Conservation (phyloP, 2,113 vertebrate genomes). For the Scophthalmus maximus region DNA sequence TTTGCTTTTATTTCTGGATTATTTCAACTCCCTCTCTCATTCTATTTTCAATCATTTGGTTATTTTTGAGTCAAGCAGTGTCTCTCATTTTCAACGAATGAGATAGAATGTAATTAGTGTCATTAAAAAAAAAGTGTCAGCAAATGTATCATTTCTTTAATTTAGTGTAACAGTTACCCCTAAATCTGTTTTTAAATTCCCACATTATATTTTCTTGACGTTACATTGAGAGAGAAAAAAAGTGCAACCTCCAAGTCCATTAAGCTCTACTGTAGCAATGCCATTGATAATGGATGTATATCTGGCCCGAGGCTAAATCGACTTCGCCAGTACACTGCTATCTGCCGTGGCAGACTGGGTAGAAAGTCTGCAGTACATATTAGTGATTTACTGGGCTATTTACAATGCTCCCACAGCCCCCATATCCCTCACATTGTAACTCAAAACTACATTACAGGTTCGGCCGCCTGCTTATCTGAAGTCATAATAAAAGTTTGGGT, state of each 20-base stretch:
- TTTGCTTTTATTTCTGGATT: too few species aligned
- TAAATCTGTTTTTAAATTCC: constrained; percentile 10
- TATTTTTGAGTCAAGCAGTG: too few species aligned
- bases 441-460: constrained; percentile 70
- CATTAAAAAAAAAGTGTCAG: background rate
- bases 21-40: too few species aligned
- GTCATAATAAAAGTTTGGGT: constrained; percentile 64
- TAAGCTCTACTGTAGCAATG: constrained; percentile 52
- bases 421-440: constrained; percentile 58
- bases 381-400: constrained; percentile 78
- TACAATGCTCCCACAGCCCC: constrained; percentile 59
- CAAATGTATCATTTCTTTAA: background rate
- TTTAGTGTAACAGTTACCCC: constrained; percentile 1
- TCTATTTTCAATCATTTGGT: too few species aligned
- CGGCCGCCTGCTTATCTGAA: constrained; percentile 65
- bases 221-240: constrained; percentile 14
- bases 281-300: constrained; percentile 71
- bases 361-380: constrained; percentile 64
- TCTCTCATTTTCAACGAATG: background rate
- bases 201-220: constrained; percentile 31
- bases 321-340: constrained; percentile 64
- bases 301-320: constrained; percentile 64
- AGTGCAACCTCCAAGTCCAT: constrained; percentile 60
- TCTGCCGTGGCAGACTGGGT: constrained; percentile 67
- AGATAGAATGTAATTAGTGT: background rate